Conservation (phyloP, 1,140 invertebrate genomes). For the Heliconius hewitsoni region DNA sequence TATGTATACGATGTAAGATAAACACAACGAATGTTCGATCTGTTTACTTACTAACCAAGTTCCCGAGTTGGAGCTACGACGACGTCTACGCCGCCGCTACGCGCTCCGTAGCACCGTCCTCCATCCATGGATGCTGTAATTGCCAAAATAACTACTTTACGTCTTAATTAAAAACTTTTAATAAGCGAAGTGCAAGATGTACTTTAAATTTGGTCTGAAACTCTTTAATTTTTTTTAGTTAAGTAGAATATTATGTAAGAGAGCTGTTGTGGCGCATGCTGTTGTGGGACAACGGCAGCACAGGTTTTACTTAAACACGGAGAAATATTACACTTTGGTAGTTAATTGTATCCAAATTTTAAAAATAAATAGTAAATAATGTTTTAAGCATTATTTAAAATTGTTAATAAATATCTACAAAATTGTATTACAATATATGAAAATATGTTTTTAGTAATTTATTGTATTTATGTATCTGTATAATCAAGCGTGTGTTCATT, state of each 20-base stretch:
- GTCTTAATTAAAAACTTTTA: not conserved
- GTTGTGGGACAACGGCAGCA: no score
- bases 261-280: not conserved
- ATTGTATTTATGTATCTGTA: no score
- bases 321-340: no score
- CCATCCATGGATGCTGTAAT: not conserved
- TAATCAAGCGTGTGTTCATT: no score
- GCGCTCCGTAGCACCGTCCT: no score
- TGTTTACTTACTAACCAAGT: constrained; percentile 1
- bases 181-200: not conserved
- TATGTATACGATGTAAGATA: not conserved
- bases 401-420: no score
- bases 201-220: not conserved
- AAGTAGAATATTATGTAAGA: not conserved
- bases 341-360: no score
- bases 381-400: no score
- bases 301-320: no score
- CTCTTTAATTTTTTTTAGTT: not conserved
- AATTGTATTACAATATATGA: no score
- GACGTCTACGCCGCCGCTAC: not conserved
- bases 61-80: not conserved
- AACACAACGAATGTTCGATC: not conserved
- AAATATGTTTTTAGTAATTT: no score
- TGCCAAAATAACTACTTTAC: not conserved
- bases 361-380: no score